Percentiles rank a stretch among this genome's conserved stretches.
phyloP scores from a whole-genome alignment of 2,888 invertebrate genomes.

The Aphidius colemani region DNA sequence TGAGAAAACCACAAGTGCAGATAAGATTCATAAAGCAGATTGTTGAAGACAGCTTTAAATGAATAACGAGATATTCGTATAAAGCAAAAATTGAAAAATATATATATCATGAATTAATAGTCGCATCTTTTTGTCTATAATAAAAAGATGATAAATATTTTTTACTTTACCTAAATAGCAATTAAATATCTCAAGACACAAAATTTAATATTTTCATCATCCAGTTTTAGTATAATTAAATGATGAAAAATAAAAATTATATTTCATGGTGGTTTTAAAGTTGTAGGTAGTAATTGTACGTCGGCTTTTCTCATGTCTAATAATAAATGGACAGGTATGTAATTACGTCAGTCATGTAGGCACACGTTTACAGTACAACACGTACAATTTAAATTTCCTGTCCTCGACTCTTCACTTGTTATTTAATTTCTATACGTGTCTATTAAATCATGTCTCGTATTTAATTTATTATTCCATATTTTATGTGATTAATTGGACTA shows the following conservation, averaged over 20 bases:
- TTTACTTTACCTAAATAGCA: too few relatives aligned
- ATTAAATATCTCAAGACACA: too few relatives aligned
- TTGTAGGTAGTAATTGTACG: slow-evolving; percentile 1
- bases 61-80: slow-evolving; percentile 9
- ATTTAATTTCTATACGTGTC: slow-evolving; percentile 6
- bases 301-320: slow-evolving; percentile 14
- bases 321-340: slow-evolving; percentile 16
- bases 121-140: too few relatives aligned
- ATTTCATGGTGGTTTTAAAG: slow-evolving; percentile 18
- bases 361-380: background rate
- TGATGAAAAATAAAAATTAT: slow-evolving; percentile 19
- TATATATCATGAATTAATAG: too few relatives aligned
- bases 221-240: slow-evolving; percentile 18
- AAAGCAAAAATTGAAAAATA: too few relatives aligned
- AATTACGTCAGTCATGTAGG: slow-evolving; percentile 17
- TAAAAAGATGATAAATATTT: too few relatives aligned
- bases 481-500: too few relatives aligned
- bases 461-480: too few relatives aligned
- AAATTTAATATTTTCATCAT: background rate
- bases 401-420: slow-evolving; percentile 7
- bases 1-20: slow-evolving; percentile 43
- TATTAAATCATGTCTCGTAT: background rate
- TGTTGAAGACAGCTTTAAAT: slow-evolving; percentile 31
- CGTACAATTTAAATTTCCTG: background rate
- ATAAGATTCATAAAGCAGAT: slow-evolving; percentile 54